A percentile compares a stretch with the other conserved stretches of the same genome.
phyloP scores from a whole-genome alignment of 2,888 invertebrate species.

The Drosophila cracens region DNA sequence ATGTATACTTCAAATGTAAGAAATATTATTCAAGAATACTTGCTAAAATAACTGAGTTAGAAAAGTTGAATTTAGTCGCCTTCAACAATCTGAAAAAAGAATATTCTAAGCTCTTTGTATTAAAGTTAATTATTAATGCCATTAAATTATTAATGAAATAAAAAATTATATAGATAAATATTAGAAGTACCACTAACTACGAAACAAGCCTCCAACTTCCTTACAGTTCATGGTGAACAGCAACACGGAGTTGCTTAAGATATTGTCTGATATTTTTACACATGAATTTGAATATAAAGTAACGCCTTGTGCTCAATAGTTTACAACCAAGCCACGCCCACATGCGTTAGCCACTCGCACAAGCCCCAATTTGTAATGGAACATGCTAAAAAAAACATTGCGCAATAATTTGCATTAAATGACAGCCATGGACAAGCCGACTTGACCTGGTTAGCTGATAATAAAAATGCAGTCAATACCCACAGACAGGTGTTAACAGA shows the following conservation, averaged over 20 bases:
- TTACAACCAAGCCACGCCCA: conserved; percentile 52
- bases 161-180: not conserved
- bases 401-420: conserved; percentile 75
- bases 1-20: not conserved
- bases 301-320: conserved; percentile 55
- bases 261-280: conserved; percentile 20
- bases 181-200: not conserved
- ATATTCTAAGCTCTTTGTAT: not conserved
- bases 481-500: conserved; percentile 61
- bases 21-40: too few species aligned
- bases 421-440: conserved; percentile 66
- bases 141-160: not conserved
- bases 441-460: conserved; percentile 65
- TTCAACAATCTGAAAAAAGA: not conserved
- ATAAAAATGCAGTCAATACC: conserved; percentile 46
- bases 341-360: conserved; percentile 55
- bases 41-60: not conserved
- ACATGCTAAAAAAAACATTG: conserved; percentile 50
- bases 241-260: conserved; percentile 16
- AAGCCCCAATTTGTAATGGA: conserved; percentile 65
- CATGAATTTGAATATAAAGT: conserved; percentile 32
- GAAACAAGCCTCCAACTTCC: conserved; percentile 22
- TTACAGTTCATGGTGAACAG: conserved; percentile 49
- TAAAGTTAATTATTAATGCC: not conserved
- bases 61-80: not conserved